Evolutionary conservation across 2,113 vertebrate species (phyloP), one percentile per base, ranked within the genome.

Genomic region (Chiloscyllium plagiosum): DNA sequence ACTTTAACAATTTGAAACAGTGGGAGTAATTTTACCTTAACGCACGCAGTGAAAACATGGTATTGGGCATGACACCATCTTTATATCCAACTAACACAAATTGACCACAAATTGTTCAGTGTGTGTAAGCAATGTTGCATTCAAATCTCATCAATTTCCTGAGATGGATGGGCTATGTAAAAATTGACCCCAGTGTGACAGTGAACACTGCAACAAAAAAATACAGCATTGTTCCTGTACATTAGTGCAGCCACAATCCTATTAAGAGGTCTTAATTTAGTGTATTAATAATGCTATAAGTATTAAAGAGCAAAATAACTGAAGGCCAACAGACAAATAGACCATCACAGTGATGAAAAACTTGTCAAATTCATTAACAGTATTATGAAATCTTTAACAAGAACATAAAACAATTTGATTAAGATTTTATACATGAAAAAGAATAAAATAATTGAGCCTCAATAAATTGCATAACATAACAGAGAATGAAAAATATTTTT

Each of bases 401-500:
- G 94, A 95, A 95, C 47, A 52, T 94, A 94, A 72, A 95, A 95
- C 94, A 95, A 95, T 76, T 50, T 95, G 22, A 95, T 50, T 72
- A 95, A 95, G 47, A 15, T 50, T 70, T 76, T 50, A 42, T 70
- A 95, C 69, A 95, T 69, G 72, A 52, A 61, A 50, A 66, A 72
- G 17, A 72, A 70, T 70, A 50, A 52, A 26, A 95, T 42, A 50
- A 72, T 95, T 95, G 69, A 72, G 42, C 24, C 47, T 72, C 94
- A 95, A 47, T 95, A 95, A 95, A 95, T 95, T 95, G 50, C 94
- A 72, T 95, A 72, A 69, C 50, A 33, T 95, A 95, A 95, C 94
- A 95, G 52, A 17, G 47, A 26, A 72, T 29, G 42, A 76, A 70
- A 95, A 76, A 50, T 95, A 50, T 95, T 95, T 90, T 95, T 26